Evolutionary conservation across 2,113 vertebrate genomes (phyloP), one percentile per base, ranked within the genome.

Genomic region (Pygoscelis antarcticus): DNA sequence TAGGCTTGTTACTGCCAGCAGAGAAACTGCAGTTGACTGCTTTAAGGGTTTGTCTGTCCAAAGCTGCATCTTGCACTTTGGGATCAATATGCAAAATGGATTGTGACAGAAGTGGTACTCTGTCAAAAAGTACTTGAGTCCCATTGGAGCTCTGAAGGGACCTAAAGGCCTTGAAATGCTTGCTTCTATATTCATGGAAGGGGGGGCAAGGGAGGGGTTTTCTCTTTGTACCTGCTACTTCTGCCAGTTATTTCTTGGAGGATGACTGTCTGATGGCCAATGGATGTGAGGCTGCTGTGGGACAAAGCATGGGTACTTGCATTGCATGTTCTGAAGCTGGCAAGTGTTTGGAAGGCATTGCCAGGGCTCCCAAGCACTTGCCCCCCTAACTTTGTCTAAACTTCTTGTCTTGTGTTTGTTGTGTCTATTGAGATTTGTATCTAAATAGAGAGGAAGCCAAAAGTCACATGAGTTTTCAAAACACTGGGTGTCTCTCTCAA

Each of bases 201-300:
- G 17, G 15, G 15, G 21, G 3, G 10, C 20, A 38, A 61, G 18
- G 25, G 19, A 72, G 7, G 19, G 16, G 6, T 3, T 9, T 46
- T 65, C 22, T 49, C 0, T 58, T 42, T 85, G 65, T 26, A n/a
- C 22, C 54, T 72, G 23, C 42, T 60, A 4, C 68, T 70, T 64
- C 42, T 85, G 42, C 38, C 38, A 10, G 26, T 13, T 21, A 5
- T 30, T 77, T 54, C 60, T 15, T 72, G 29, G 79, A 46, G 52
- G 30, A 5, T 13, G 21, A 13, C 42, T 58, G 25, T 66, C 27
- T 47, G 52, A 34, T 22, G 79, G 36, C 27, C 13, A 1, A 1
- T 0, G 49, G 51, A 1, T 1, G 0, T 0, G 34, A 11, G 54
- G 55, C 71, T 64, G 80, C 62, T 0, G 2, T 38, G 69, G 83